Evolutionary conservation across 2,888 invertebrate species (phyloP).

Genomic region (Flabesymbios commensalis): DNA sequence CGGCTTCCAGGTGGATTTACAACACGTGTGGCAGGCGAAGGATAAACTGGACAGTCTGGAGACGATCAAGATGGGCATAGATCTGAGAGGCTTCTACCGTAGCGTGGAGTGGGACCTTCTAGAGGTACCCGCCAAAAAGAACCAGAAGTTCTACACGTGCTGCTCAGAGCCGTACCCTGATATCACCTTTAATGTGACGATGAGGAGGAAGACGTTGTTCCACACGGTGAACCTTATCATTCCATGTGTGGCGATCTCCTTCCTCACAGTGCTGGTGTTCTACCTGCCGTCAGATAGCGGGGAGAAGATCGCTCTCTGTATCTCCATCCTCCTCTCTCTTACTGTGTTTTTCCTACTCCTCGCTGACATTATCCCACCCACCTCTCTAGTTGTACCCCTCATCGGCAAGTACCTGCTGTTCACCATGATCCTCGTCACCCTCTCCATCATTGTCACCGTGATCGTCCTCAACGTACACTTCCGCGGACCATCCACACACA

Average conservation of each 20-base stretch:
- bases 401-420: slow-evolving; percentile 74
- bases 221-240: slow-evolving; percentile 74
- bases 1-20: slow-evolving; percentile 61
- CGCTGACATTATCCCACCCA: slow-evolving; percentile 96
- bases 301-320: slow-evolving; percentile 97
- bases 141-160: slow-evolving; percentile 74
- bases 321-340: slow-evolving; percentile 96
- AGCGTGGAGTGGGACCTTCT: slow-evolving; percentile 99
- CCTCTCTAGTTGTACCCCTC: slow-evolving; percentile 76
- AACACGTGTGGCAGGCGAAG: slow-evolving; percentile 43
- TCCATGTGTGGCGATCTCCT: slow-evolving; percentile 88
- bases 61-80: slow-evolving; percentile 72
- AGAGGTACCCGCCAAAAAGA: slow-evolving; percentile 70
- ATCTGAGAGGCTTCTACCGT: slow-evolving; percentile 96
- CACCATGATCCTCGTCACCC: slow-evolving; percentile 62
- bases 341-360: slow-evolving; percentile 98
- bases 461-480: slow-evolving; percentile 80
- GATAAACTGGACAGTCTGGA: neutral
- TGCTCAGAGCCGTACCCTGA: slow-evolving; percentile 94
- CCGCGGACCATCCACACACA: slow-evolving; percentile 96
- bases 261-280: slow-evolving; percentile 94
- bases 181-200: slow-evolving; percentile 95
- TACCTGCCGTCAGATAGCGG: slow-evolving; percentile 97
- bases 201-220: slow-evolving; percentile 91
- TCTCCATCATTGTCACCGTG: slow-evolving; percentile 64